Percentiles rank a stretch among this genome's conserved stretches.
Evolutionary conservation across 1,140 invertebrate species (phyloP).

Genomic region (Pollicipes pollicipes): DNA sequence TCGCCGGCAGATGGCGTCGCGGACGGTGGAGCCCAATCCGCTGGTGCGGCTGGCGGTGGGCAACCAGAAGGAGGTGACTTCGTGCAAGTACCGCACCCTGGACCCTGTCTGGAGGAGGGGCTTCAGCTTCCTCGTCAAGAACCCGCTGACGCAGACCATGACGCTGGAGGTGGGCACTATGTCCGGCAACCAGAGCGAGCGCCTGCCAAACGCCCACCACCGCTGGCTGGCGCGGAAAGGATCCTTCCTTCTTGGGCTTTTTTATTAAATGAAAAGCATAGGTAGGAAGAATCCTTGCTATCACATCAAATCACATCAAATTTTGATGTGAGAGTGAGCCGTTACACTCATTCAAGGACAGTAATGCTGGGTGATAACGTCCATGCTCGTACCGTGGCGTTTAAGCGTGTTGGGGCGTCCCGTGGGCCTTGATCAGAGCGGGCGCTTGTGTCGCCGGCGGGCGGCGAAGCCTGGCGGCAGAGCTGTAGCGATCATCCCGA

Average conservation of each 20-base stretch:
- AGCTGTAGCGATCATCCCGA: background rate
- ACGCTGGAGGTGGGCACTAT: constrained; percentile 24
- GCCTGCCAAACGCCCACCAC: too few species aligned
- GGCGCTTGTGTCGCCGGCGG: background rate
- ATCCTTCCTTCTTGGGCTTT: background rate
- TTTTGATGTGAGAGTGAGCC: background rate
- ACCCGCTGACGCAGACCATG: constrained; percentile 69
- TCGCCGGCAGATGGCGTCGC: background rate
- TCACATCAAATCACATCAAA: too few species aligned
- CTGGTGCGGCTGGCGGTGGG: constrained; percentile 17
- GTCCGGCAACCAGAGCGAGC: background rate
- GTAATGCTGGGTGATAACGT: constrained; percentile 9
- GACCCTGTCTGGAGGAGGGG: constrained; percentile 45
- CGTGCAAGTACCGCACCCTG: constrained; percentile 23
- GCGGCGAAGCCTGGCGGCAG: background rate
- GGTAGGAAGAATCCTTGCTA: too few species aligned
- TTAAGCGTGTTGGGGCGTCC: too few species aligned
- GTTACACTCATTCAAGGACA: background rate
- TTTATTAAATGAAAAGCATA: too few species aligned
- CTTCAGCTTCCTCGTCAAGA: constrained; percentile 73
- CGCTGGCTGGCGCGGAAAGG: background rate
- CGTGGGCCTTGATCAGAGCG: constrained; percentile 3
- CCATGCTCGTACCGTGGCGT: too few species aligned
- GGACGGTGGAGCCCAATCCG: constrained; percentile 17
- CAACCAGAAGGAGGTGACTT: constrained; percentile 13